Evolutionary conservation across 2,888 invertebrate species (phyloP).

Genomic region (Sarcophaga carnaria): DNA sequence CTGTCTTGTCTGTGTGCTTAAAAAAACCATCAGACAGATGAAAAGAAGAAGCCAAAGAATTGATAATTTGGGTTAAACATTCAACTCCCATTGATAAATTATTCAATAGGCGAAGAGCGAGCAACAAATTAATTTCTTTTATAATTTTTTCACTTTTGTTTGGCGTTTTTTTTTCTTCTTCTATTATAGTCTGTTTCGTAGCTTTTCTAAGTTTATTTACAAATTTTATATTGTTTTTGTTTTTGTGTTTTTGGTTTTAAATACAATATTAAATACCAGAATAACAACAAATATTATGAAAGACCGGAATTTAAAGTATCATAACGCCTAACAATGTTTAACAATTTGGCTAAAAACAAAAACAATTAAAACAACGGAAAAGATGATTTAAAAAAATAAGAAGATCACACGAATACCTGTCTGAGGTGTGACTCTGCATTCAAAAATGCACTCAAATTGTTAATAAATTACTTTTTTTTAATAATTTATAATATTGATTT

Average conservation of each 20-base stretch:
- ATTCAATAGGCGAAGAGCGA: background rate
- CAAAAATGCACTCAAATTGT: slow-evolving; percentile 3
- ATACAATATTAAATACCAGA: slow-evolving; percentile 35
- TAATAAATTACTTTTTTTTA: slow-evolving; percentile 12
- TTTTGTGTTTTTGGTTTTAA: background rate
- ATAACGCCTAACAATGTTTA: background rate
- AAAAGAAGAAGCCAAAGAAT: background rate
- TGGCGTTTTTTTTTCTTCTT: background rate
- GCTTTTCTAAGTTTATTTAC: background rate
- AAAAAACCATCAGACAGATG: background rate
- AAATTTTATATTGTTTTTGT: background rate
- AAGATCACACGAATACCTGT: slow-evolving; percentile 1
- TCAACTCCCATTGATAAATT: background rate
- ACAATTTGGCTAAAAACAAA: background rate
- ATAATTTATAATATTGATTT: background rate
- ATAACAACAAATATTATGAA: slow-evolving; percentile 42
- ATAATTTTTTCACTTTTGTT: background rate
- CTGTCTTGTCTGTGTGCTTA: background rate
- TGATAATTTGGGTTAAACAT: slow-evolving; percentile 31
- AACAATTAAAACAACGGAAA: slow-evolving; percentile 14
- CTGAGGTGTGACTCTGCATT: background rate
- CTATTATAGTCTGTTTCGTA: too few relatives aligned
- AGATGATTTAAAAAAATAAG: slow-evolving; percentile 18
- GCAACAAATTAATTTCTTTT: background rate
- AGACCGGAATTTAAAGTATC: slow-evolving; percentile 37